These are phyloP conservation scores for Diorhabda sublineata DNA, from an alignment of 1,140 invertebrate species.

Conservation along the genomic window DNA sequence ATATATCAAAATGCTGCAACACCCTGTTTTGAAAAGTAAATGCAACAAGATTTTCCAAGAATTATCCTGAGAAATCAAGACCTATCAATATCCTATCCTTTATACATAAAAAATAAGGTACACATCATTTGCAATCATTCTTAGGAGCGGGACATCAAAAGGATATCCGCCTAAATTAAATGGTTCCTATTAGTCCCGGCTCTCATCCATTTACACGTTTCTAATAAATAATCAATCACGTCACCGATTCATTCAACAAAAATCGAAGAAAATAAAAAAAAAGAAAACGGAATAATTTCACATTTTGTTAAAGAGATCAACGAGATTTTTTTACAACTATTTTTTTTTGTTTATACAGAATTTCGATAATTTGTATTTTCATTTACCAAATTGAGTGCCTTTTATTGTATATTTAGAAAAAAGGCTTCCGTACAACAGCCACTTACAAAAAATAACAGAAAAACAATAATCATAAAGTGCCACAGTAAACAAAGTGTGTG, in stretches of 20 bases:
- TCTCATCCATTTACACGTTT: too few species aligned
- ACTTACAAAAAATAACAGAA: neutral
- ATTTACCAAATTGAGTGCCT: neutral
- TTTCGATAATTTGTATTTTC: slow-evolving; percentile 3
- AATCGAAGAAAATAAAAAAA: neutral
- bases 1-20: too few species aligned
- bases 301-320: neutral
- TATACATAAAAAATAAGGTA: too few species aligned
- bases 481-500: neutral
- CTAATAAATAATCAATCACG: neutral
- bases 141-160: too few species aligned
- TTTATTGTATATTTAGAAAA: neutral
- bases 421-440: neutral
- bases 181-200: too few species aligned
- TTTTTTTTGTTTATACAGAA: neutral
- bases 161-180: too few species aligned
- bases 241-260: too few species aligned
- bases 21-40: too few species aligned
- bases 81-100: too few species aligned
- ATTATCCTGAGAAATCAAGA: too few species aligned
- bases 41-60: too few species aligned
- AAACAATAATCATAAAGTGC: neutral
- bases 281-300: neutral
- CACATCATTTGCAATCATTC: too few species aligned
- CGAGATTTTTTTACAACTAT: neutral